Evolutionary conservation across 2,113 vertebrate species (phyloP).

Genomic region (Megalops atlanticus): DNA sequence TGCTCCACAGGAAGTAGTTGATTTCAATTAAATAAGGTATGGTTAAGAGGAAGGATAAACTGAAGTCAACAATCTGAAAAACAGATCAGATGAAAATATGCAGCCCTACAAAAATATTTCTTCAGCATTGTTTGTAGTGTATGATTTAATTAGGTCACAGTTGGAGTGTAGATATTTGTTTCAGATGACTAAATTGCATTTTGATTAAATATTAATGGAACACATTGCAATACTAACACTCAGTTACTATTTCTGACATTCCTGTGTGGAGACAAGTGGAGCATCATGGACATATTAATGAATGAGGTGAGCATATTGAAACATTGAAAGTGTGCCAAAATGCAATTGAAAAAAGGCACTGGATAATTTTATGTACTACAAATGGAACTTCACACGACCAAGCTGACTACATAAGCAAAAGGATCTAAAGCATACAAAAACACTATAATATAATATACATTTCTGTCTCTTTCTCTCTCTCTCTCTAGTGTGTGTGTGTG

Average conservation of each 20-base stretch:
- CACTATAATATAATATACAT: too few relatives aligned
- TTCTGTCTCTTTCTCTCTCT: too few relatives aligned
- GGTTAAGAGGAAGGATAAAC: not conserved
- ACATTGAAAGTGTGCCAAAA: not conserved
- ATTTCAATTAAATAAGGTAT: too few relatives aligned
- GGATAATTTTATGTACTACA: not conserved
- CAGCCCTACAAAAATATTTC: not conserved
- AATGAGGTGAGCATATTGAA: not conserved
- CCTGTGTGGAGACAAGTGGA: not conserved
- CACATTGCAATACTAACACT: not conserved
- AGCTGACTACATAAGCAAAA: not conserved
- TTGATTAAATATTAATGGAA: conserved; percentile 22
- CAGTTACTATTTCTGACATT: not conserved
- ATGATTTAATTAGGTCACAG: conserved; percentile 14
- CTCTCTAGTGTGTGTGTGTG: not conserved
- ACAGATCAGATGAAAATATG: not conserved
- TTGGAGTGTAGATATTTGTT: not conserved
- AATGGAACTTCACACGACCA: not conserved
- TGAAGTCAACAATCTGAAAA: not conserved
- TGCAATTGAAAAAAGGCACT: not conserved
- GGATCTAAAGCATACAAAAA: too few relatives aligned
- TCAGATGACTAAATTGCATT: not conserved
- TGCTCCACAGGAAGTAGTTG: too few relatives aligned
- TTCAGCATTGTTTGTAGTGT: not conserved
- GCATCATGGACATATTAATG: not conserved